Evolutionary conservation across 2,888 invertebrate species (phyloP), one percentile per base, ranked within the genome.

Genomic region (Ormyrus rosae): DNA sequence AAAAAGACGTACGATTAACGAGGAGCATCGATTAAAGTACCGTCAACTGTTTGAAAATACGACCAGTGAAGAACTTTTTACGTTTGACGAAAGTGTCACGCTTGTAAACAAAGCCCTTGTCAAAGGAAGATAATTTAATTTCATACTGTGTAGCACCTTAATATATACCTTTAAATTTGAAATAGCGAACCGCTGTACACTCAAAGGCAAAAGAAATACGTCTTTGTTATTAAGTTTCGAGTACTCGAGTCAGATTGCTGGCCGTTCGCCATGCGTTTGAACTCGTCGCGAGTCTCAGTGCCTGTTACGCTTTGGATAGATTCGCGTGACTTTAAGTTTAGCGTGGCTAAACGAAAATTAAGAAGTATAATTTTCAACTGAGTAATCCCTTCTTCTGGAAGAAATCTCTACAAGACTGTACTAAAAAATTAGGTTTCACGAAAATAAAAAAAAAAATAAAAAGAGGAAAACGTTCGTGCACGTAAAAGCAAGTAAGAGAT

Each of bases 181-280:
- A 34, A 34, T 34, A 34, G 60, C 5, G 19, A 10, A 13, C 2
- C 48, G 56, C 4, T 78, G n/a, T 61, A 45, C 45, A 34, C 34
- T 34, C 34, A 53, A 9, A 63, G 63, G 55, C 48, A 51, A 58
- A 51, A 10, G 45, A 55, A 34, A 34, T 4, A 34, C 34, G 3
- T 34, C 60, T 13, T 34, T 34, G 9, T 65, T 60, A 48, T 67
- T 48, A 76, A 67, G 56, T 58, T 48, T 10, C 13, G 34, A 11
- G 69, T 58, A 7, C 46, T 48, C 5, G 50, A 58, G 45, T 10
- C 9, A 51, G 45, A 51, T 65, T 45, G 64, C 72, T 72, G 75
- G 71, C 76, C 55, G 48, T 76, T 82, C 80, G 77, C 82, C 80
- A 82, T 82, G 80, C 77, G 71, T 77, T 70, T 60, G 7, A 82